Conservation (phyloP, 2,797 vertebrate genomes). For the Myotis planiceps region DNA sequence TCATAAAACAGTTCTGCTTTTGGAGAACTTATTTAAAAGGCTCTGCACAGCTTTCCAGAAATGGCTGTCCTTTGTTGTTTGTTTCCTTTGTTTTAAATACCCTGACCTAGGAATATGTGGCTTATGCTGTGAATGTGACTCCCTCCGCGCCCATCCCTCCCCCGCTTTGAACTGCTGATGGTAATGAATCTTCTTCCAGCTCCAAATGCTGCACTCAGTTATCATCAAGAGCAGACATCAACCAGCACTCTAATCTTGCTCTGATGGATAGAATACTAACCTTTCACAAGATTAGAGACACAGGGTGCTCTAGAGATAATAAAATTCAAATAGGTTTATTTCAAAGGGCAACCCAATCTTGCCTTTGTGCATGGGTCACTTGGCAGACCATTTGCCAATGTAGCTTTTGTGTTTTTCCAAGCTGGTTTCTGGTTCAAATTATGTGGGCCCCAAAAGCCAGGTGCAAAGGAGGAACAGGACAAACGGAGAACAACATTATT, state of each 20-base stretch:
- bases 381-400: constrained; percentile 87
- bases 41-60: neutral
- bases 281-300: constrained; percentile 90
- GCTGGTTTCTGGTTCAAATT: constrained; percentile 77
- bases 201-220: constrained; percentile 80
- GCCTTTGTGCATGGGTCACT: constrained; percentile 87
- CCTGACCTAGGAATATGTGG: neutral
- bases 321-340: constrained; percentile 92
- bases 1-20: constrained; percentile 38
- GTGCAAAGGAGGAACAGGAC: constrained; percentile 43
- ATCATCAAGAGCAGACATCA: constrained; percentile 83
- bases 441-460: constrained; percentile 61
- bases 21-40: constrained; percentile 45
- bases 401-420: constrained; percentile 80
- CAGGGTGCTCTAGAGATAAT: constrained; percentile 88
- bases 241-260: constrained; percentile 85
- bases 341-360: constrained; percentile 89
- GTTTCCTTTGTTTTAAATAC: neutral
- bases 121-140: neutral
- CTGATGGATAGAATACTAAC: constrained; percentile 88
- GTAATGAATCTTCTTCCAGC: constrained; percentile 81
- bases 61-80: constrained; percentile 51
- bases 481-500: constrained; percentile 38
- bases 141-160: neutral
- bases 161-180: constrained; percentile 76